Conservation (phyloP, 2,797 vertebrate genomes). For the Podarcis lilfordi region DNA sequence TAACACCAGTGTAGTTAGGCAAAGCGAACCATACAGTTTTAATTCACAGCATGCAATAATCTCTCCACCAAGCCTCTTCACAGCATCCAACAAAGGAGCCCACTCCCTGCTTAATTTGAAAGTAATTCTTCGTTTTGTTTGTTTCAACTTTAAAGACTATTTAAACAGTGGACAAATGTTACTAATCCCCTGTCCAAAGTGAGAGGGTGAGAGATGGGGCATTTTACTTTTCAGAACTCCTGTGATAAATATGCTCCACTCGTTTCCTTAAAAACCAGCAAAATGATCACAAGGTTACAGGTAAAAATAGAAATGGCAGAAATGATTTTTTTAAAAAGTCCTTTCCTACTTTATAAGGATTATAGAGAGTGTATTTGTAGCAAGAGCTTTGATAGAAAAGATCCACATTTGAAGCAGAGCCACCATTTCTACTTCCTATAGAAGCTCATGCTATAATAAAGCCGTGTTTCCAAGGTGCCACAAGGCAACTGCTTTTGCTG, state of each 20-base stretch:
- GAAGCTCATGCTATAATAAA: neutral
- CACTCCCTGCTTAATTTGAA: neutral
- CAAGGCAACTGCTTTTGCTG: neutral
- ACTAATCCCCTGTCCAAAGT: neutral
- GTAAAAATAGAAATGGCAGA: neutral
- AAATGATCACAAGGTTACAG: neutral
- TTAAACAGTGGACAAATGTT: neutral
- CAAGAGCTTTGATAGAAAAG: neutral
- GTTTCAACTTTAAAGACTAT: neutral
- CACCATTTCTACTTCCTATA: neutral
- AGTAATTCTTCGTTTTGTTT: neutral
- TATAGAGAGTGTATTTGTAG: neutral
- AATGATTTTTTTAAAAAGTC: neutral
- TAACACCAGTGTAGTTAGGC: neutral
- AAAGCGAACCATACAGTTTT: neutral
- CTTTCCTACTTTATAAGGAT: no score
- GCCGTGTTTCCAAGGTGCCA: neutral
- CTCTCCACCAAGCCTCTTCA: neutral
- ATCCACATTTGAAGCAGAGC: neutral
- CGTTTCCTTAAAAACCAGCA: neutral
- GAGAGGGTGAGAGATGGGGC: neutral
- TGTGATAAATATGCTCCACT: conserved; percentile 8
- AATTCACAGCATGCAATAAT: neutral
- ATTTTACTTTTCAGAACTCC: conserved; percentile 3
- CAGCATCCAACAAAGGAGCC: neutral